These are phyloP conservation scores for Andrena minutula DNA, from an alignment of 2,888 invertebrate genomes.

Conservation along the genomic window DNA sequence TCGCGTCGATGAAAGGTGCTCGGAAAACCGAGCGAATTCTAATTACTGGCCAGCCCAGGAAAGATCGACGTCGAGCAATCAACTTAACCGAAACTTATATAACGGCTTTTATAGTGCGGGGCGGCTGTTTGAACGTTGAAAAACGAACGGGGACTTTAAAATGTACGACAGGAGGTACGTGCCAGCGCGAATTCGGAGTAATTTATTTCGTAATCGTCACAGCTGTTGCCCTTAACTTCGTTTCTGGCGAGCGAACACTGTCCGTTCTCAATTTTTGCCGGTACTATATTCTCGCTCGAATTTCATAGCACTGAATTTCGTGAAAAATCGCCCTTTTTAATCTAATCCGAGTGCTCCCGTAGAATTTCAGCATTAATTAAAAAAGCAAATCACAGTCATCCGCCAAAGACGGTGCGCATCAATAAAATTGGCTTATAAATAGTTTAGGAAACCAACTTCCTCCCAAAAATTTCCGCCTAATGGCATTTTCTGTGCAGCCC, in stretches of 20 bases:
- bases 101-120: conserved; percentile 32
- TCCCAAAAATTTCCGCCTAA: conserved; percentile 20
- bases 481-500: conserved; percentile 9
- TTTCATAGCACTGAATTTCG: conserved; percentile 1
- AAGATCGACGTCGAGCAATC: conserved; percentile 56
- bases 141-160: conserved; percentile 27
- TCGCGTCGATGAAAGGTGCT: conserved; percentile 38
- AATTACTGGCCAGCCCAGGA: conserved; percentile 44
- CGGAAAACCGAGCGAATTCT: conserved; percentile 51
- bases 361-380: too few species aligned
- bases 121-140: conserved; percentile 26
- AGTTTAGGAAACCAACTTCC: not conserved
- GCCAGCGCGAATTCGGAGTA: conserved; percentile 18
- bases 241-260: conserved; percentile 11
- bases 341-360: too few species aligned
- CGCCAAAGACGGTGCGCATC: not conserved
- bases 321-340: not conserved
- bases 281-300: not conserved
- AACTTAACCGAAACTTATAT: conserved; percentile 53
- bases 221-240: conserved; percentile 31
- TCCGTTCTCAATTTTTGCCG: conserved; percentile 4
- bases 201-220: conserved; percentile 43
- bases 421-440: conserved; percentile 10
- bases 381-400: not conserved
- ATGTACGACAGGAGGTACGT: conserved; percentile 30